phyloP scores from a whole-genome alignment of 2,797 vertebrate genomes.

The Mycteria americana region DNA sequence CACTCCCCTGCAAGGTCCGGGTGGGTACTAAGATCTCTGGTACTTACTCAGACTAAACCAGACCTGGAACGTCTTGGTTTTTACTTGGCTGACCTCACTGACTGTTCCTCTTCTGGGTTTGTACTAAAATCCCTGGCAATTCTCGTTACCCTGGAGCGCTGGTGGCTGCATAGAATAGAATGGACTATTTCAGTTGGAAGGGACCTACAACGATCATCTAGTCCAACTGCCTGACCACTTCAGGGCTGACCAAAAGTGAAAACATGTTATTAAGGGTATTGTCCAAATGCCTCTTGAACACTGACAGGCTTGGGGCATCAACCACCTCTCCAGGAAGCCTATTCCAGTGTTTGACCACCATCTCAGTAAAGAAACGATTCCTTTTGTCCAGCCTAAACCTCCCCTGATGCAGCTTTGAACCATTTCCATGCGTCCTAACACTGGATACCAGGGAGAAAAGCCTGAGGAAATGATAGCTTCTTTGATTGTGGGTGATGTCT shows the following conservation, averaged over 20 bases:
- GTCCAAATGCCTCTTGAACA: background rate
- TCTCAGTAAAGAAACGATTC: background rate
- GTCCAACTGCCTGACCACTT: background rate
- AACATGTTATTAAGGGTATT: background rate
- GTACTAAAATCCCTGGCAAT: background rate
- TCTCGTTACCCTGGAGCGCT: rapidly evolving
- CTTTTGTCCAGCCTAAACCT: background rate
- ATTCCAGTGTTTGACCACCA: background rate
- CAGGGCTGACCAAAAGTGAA: background rate
- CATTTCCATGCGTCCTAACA: background rate
- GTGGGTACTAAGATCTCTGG: background rate
- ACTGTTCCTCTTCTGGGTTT: background rate
- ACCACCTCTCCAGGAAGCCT: background rate
- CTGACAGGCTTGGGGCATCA: background rate
- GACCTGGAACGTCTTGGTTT: background rate
- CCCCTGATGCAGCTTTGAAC: background rate
- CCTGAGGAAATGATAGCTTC: background rate
- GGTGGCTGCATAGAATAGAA: background rate
- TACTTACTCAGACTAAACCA: background rate
- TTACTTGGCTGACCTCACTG: background rate
- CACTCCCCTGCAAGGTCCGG: background rate
- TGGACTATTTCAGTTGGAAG: background rate
- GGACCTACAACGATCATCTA: background rate
- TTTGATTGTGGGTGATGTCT: background rate
- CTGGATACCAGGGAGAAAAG: background rate